A percentile compares a stretch with the other conserved stretches of the same genome.
These are phyloP conservation scores for Papilio protenor DNA, from an alignment of 2,888 invertebrate species.

Conservation along the genomic window DNA sequence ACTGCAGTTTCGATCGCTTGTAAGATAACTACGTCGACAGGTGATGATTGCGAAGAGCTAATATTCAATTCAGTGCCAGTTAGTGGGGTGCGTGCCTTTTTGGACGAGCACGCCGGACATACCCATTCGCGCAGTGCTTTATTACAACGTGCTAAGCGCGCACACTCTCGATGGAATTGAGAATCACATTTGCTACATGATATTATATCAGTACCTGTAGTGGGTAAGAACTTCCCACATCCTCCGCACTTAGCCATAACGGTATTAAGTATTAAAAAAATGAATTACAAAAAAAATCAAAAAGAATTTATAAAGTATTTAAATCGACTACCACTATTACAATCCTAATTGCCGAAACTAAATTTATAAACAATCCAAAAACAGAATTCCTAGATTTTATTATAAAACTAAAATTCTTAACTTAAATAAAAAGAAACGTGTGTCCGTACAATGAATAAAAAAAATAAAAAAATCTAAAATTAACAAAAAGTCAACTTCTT, in stretches of 20 bases:
- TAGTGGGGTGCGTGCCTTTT: background rate
- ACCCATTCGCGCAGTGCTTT: conserved; percentile 6
- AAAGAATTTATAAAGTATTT: too few species aligned
- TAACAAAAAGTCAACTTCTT: too few species aligned
- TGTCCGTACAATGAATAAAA: too few species aligned
- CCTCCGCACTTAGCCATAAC: background rate
- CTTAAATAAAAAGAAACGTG: too few species aligned
- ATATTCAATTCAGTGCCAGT: background rate
- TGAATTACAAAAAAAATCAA: background rate
- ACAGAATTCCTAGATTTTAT: too few species aligned
- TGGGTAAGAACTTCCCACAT: background rate
- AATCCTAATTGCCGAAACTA: too few species aligned
- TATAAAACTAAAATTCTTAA: too few species aligned
- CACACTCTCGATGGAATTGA: conserved; percentile 11
- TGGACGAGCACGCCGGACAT: background rate
- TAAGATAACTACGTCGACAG: background rate
- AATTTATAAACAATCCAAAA: too few species aligned
- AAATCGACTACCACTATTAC: too few species aligned
- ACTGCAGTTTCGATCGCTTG: background rate
- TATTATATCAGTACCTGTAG: background rate
- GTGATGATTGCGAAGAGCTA: background rate
- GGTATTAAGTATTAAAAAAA: background rate
- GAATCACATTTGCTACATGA: background rate
- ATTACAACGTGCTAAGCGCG: background rate
- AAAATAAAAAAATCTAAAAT: too few species aligned